Percentiles rank a stretch among this genome's conserved stretches.
Evolutionary conservation across 2,113 vertebrate genomes (phyloP).

Genomic region (Maccullochella peelii): DNA sequence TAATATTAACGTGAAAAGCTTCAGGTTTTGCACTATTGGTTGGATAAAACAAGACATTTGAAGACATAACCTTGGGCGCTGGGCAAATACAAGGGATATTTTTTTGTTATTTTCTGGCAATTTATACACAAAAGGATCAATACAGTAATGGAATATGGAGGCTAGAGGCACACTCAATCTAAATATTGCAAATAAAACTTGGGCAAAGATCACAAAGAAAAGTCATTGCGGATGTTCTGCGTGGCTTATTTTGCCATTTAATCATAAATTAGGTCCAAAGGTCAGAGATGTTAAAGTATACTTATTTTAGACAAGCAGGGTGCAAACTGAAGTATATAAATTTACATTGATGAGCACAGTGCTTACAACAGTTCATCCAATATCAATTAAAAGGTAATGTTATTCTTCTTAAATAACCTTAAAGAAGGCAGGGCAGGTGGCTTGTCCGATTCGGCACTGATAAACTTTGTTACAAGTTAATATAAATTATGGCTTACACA

Average conservation of each 20-base stretch:
- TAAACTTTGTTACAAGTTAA: neutral
- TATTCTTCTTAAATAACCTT: neutral
- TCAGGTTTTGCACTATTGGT: too few species aligned
- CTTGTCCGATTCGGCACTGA: neutral
- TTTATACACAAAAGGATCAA: neutral
- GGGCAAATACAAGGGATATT: neutral
- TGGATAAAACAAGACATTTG: neutral
- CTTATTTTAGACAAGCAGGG: neutral
- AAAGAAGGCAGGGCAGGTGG: constrained; percentile 7
- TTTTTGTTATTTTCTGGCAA: neutral
- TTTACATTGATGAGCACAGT: neutral
- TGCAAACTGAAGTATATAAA: neutral
- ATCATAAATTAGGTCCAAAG: neutral
- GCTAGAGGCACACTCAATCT: too few species aligned
- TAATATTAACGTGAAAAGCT: neutral
- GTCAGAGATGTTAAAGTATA: neutral
- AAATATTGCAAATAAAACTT: neutral
- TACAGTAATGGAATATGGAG: too few species aligned
- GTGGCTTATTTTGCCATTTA: neutral
- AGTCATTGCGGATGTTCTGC: too few species aligned
- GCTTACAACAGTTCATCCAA: neutral
- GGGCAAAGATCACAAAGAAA: neutral
- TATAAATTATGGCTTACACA: fast-evolving
- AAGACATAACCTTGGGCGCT: neutral
- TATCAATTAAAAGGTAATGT: neutral